Conservation (phyloP, 2,797 vertebrate genomes). For the Arctocebus calabarensis region DNA sequence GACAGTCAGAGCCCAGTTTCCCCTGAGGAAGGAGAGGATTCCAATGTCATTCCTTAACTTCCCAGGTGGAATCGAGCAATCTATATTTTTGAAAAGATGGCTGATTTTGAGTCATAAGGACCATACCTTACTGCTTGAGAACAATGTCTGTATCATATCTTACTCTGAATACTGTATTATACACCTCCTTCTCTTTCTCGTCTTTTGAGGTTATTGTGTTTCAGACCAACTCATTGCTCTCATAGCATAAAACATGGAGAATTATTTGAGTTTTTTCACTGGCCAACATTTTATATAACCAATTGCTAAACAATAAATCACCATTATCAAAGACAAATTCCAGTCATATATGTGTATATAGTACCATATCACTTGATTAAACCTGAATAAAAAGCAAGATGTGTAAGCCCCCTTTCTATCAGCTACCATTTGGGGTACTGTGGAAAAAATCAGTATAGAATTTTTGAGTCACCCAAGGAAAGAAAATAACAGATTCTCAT, state of each 20-base stretch:
- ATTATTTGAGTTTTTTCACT: neutral
- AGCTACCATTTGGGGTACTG: neutral
- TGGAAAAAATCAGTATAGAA: slow-evolving; percentile 35
- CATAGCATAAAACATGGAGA: neutral
- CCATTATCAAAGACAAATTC: slow-evolving; percentile 12
- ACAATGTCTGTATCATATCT: neutral
- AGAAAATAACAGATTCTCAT: neutral
- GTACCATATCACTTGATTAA: slow-evolving; percentile 2
- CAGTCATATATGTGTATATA: neutral
- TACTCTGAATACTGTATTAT: neutral
- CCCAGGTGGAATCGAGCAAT: neutral
- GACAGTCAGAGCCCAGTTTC: neutral
- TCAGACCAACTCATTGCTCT: neutral
- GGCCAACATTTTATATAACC: neutral
- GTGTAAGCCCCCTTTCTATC: neutral
- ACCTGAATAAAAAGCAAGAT: slow-evolving; percentile 13
- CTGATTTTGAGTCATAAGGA: neutral
- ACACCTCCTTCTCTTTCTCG: neutral
- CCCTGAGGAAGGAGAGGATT: neutral
- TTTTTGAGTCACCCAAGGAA: slow-evolving; percentile 46
- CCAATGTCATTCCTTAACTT: neutral
- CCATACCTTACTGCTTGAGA: neutral
- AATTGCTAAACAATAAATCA: slow-evolving; percentile 28
- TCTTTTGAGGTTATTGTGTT: neutral
- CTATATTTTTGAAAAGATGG: neutral